phyloP scores from a whole-genome alignment of 2,797 vertebrate species.

The Rhinella marina region DNA sequence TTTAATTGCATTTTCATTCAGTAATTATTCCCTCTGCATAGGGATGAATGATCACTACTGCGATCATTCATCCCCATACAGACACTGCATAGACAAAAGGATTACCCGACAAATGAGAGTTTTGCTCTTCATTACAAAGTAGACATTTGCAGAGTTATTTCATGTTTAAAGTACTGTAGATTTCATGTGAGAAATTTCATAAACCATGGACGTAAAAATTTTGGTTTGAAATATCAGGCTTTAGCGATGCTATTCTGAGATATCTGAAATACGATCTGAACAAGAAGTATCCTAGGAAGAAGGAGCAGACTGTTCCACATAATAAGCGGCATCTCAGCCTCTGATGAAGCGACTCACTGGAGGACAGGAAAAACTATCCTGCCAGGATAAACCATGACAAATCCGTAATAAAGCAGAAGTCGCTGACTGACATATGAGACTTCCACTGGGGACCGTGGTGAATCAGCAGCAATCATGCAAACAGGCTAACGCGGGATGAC shows the following conservation, averaged over 20 bases:
- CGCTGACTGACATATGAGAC: conserved; percentile 4
- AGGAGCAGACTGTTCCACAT: background rate
- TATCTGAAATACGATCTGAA: background rate
- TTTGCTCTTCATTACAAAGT: too few relatives aligned
- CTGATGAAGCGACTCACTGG: conserved; percentile 18
- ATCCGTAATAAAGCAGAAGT: background rate
- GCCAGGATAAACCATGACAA: conserved; percentile 29
- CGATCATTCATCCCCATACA: too few relatives aligned
- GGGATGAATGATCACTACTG: too few relatives aligned
- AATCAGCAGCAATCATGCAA: conserved; percentile 9
- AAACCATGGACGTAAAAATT: too few relatives aligned
- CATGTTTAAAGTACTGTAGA: background rate
- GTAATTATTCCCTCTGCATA: too few relatives aligned
- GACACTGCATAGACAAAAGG: too few relatives aligned
- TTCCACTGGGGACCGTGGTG: background rate
- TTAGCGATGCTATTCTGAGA: background rate
- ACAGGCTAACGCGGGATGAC: background rate
- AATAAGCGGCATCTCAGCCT: conserved; percentile 15
- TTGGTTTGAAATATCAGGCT: too few relatives aligned
- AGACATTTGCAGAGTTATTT: background rate
- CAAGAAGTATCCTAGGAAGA: background rate
- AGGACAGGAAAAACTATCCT: background rate
- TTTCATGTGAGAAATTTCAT: background rate
- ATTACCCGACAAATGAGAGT: too few relatives aligned
- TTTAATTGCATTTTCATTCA: too few relatives aligned